Evolutionary conservation across 1,140 invertebrate genomes (phyloP), one percentile per base, ranked within the genome.

Genomic region (Caenorhabditis briggsae): DNA sequence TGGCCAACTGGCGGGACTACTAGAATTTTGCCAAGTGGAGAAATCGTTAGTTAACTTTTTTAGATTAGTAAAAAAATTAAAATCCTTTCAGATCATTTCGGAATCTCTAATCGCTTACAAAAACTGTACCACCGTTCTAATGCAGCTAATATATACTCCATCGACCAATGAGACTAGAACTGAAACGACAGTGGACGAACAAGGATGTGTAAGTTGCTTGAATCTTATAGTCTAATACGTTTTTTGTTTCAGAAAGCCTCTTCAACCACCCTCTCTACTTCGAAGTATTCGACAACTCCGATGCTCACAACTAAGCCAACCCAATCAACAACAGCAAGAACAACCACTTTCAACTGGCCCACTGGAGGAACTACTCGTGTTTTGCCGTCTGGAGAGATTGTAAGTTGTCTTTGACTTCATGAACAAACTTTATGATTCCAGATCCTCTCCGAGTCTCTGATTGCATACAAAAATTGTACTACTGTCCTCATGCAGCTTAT

Each of bases 1-100:
- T 78, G 70, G 70, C 70, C 70, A 23, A 78, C 70, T 0, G 70
- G 70, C 23, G 70, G 70, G 23, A 78, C 70, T 3, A 78, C 70
- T 0, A 48, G 46, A 11, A 23, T 23, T 23, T 11, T 61, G 23
- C 59, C 59, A 11, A 25, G 9, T 9, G 59, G 59, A 25, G 59
- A 61, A 11, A 61, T 61, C 23, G 59, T 61, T 9, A 25, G 59
- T 11, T 5, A 12, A 11, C n/a, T 9, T 6, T 11, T 5, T 2
- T 8, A n/a, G 18, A 5, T n/a, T 18, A 5, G 2, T 16, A 14
- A 2, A 7, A 61, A 33, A 33, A 33, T 33, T 6, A 12, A 25
- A 23, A 7, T 11, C 2, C 1, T 61, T 61, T 25, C 23, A 61
- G 59, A 61, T 61, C 23, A 0, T 61, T 2, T 61, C 59, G 1